A percentile compares a stretch with the other conserved stretches of the same genome.
These are phyloP conservation scores for Drosophila ananassae DNA, from an alignment of 1,140 invertebrate species.

Conservation along the genomic window DNA sequence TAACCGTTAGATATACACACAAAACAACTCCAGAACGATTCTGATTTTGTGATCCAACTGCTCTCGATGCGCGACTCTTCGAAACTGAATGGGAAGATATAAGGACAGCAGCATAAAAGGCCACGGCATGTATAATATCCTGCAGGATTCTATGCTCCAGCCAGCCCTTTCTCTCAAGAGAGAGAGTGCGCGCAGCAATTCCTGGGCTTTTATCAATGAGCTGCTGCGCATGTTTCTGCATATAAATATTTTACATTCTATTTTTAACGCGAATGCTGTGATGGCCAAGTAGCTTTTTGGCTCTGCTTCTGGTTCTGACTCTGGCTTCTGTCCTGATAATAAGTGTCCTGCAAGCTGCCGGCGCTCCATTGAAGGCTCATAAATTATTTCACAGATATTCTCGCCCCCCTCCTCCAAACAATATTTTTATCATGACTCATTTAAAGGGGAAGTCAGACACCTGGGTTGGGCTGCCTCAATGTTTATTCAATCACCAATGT, in stretches of 20 bases:
- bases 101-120: conserved; percentile 68
- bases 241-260: conserved; percentile 62
- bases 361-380: background rate
- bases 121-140: conserved; percentile 63
- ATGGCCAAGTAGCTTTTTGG: conserved; percentile 6
- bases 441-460: background rate
- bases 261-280: conserved; percentile 51
- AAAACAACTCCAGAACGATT: conserved; percentile 51
- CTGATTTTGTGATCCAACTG: conserved; percentile 59
- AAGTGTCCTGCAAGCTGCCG: background rate
- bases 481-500: background rate
- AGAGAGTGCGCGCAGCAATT: conserved; percentile 48
- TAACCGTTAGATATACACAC: conserved; percentile 80
- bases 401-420: background rate
- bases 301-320: background rate
- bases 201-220: conserved; percentile 63
- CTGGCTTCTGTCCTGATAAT: conserved; percentile 3
- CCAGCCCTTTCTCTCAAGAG: conserved; percentile 24
- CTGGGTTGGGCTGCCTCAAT: conserved; percentile 1
- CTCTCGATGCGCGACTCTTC: conserved; percentile 67
- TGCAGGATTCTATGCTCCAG: conserved; percentile 66
- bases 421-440: background rate
- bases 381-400: background rate
- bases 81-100: conserved; percentile 64
- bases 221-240: conserved; percentile 77